These are phyloP conservation scores for Dugesia japonica DNA, from an alignment of 2,888 invertebrate genomes.

Conservation along the genomic window DNA sequence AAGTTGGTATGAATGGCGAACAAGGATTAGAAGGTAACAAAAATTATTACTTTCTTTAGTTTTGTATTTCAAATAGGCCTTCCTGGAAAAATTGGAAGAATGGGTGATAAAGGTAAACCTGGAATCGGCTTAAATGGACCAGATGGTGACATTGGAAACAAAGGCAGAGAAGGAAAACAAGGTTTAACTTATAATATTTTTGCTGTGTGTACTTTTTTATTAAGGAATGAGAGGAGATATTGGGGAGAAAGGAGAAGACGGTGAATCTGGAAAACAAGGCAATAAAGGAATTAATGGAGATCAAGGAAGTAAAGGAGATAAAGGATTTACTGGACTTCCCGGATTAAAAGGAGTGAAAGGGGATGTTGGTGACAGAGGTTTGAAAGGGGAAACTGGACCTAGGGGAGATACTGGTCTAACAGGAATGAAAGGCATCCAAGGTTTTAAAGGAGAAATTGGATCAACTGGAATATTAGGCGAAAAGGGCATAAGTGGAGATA, in stretches of 20 bases:
- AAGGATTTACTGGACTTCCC: neutral
- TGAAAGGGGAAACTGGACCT: constrained; percentile 25
- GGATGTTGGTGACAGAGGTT: constrained; percentile 20
- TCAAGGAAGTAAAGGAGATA: neutral
- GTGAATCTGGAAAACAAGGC: constrained; percentile 20
- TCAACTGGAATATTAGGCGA: neutral
- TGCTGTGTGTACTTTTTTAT: too few species aligned
- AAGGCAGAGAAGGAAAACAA: constrained; percentile 1
- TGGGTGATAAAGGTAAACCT: constrained; percentile 31
- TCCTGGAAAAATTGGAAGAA: constrained; percentile 24
- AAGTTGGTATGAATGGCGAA: constrained; percentile 26
- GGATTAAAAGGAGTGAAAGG: constrained; percentile 10
- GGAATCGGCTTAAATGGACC: constrained; percentile 30
- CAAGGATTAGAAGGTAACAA: neutral
- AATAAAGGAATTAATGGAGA: neutral
- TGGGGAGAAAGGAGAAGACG: neutral
- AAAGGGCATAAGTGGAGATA: constrained; percentile 14
- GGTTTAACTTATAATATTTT: too few species aligned
- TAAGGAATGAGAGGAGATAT: neutral
- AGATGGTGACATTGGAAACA: constrained; percentile 23
- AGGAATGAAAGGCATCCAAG: constrained; percentile 7
- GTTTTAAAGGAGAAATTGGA: constrained; percentile 9
- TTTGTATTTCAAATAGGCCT: neutral
- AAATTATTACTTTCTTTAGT: neutral
- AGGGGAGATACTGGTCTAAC: constrained; percentile 27